Base-by-base conservation (phyloP, 2,888 invertebrate species). In the Drosophila mulleri region DNA sequence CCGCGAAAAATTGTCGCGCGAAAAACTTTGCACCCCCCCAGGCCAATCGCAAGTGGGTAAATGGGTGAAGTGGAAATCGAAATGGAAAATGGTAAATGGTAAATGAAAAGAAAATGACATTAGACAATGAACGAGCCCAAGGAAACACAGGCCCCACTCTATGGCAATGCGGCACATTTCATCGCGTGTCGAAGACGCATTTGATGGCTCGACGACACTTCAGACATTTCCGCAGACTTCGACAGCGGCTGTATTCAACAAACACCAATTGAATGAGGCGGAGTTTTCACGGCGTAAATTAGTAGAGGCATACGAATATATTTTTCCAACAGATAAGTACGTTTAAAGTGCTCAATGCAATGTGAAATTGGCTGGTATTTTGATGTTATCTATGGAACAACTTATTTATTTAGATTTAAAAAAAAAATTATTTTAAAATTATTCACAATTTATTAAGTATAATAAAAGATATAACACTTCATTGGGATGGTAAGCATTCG, bases 191-290 rank as follows among this genome's bases (percentile, higher is more conserved):
- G 70, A 76, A 79, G 73, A 77, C 81, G 77, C 79, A 84, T 86
- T 86, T 84, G 79, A 86, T 83, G 76, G 66, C 82, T 69, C 80
- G 80, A 80, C 78, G 76, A 83, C 82, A 82, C 82, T 86, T 81
- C 77, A 85, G 83, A 82, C 86, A 80, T 72, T 82, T 84, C 84
- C 86, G 85, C 60, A 62, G 68, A 47, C 61, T 62, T 50, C 57
- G 47, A 50, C 59, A 45, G 39, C 26, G 23, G n/a, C 35, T 42
- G 44, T 7, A 29, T 26, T 42, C 29, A 6, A 14, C 1, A 45
- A 23, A 16, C 45, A 45, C 26, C 45, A 47, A 41, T 68, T 41
- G 56, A 41, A 32, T 47, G 20, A 7, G 48, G 1, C 32, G n/a
- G n/a, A 32, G 20, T 14, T 39, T 26, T 2, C 26, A 18, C 37